Evolutionary conservation across 2,888 invertebrate genomes (phyloP).

Genomic region (Pandemis cinnamomeana): DNA sequence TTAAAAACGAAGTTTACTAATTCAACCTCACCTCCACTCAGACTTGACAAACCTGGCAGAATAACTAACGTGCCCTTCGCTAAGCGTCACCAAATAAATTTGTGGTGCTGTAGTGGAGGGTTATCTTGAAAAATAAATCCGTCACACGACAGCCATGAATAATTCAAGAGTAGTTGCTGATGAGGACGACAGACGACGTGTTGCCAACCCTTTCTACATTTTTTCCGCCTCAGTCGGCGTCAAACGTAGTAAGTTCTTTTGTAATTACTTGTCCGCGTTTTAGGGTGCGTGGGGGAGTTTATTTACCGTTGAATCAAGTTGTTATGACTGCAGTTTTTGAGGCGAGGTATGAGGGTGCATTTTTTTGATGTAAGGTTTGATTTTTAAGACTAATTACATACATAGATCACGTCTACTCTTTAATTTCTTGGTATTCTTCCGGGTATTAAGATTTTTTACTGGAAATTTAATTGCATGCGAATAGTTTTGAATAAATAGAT

Average conservation of each 20-base stretch:
- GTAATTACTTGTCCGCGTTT: not conserved
- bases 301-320: not conserved
- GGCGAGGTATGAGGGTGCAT: not conserved
- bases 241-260: slow-evolving; percentile 16
- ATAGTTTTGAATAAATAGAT: too few species aligned
- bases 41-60: not conserved
- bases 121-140: slow-evolving; percentile 47
- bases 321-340: not conserved
- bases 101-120: slow-evolving; percentile 4
- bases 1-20: too few species aligned
- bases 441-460: too few species aligned
- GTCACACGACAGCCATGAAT: slow-evolving; percentile 54
- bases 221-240: slow-evolving; percentile 40
- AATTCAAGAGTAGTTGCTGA: slow-evolving; percentile 63
- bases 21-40: not conserved
- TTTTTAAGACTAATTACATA: too few species aligned
- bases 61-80: not conserved
- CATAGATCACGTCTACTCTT: too few species aligned
- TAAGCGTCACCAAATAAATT: slow-evolving; percentile 9
- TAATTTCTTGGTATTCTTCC: too few species aligned
- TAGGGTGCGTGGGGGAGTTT: not conserved
- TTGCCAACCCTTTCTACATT: slow-evolving; percentile 48
- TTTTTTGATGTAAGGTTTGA: not conserved
- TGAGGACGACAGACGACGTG: slow-evolving; percentile 56
- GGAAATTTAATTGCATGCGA: too few species aligned